These are phyloP conservation scores for Crotalus viridis DNA, from an alignment of 2,113 vertebrate species.

Conservation along the genomic window DNA sequence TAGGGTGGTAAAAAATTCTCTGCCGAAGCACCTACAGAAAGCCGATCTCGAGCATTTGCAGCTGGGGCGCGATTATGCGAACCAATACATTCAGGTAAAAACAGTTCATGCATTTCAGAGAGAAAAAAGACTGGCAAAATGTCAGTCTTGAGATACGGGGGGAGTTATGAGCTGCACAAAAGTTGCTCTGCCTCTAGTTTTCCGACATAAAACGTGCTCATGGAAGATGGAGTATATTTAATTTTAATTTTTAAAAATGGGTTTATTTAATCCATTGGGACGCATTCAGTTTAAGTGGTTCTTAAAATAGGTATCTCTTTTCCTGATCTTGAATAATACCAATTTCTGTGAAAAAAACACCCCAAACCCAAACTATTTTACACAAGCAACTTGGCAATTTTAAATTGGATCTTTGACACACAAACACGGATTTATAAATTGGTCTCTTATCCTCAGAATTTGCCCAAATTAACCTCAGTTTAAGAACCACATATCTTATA, in stretches of 20 bases:
- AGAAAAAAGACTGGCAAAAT: not conserved
- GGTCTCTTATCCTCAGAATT: not conserved
- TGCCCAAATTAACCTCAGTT: not conserved
- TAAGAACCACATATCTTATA: not conserved
- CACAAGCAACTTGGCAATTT: not conserved
- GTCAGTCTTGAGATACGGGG: not conserved
- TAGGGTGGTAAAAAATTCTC: slow-evolving; percentile 35
- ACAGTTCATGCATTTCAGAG: not conserved
- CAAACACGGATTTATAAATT: not conserved
- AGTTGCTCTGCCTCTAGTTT: not conserved
- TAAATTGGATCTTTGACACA: not conserved
- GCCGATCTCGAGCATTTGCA: slow-evolving; percentile 55
- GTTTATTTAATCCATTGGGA: not conserved
- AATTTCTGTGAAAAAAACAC: not conserved
- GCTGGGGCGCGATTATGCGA: slow-evolving; percentile 48
- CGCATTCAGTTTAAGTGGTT: not conserved
- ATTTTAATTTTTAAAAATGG: not conserved
- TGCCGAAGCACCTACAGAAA: slow-evolving; percentile 57
- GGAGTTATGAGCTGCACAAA: not conserved
- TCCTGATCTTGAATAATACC: not conserved
- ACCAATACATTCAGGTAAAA: slow-evolving; percentile 68
- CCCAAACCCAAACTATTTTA: not conserved
- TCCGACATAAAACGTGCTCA: not conserved
- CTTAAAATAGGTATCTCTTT: not conserved
- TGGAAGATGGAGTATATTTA: not conserved